Evolutionary conservation across 2,888 invertebrate species (phyloP), one percentile per base, ranked within the genome.

Genomic region (Busseola fusca): DNA sequence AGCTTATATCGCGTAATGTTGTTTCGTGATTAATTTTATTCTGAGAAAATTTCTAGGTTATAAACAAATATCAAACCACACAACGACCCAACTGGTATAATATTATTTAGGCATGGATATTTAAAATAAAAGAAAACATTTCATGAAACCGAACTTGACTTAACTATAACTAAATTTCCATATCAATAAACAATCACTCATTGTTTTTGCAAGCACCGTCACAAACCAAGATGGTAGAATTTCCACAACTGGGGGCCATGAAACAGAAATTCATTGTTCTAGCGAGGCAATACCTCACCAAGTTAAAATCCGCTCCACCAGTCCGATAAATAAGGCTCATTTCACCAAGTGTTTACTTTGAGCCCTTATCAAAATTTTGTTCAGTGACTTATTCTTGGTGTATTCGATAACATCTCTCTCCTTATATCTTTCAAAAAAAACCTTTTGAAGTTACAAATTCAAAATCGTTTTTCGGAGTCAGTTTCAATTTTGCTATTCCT

Each of bases 311-410:
- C 69, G 76, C 67, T 74, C 73, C 76, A 78, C 52, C 73, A 81
- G 81, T 80, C 76, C 78, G 70, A 77, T 82, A 85, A 85, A 87
- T 78, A 78, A 77, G 64, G 73, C 78, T 80, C 81, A 85, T 88
- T 88, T 87, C 84, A 83, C 74, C 85, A 86, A 88, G 80, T 86
- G 83, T 89, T 88, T 87, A 84, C 86, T 87, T 85, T 81, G 82
- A 86, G 86, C 87, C 86, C 86, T 82, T 85, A 80, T 84, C 81
- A 86, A 88, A 81, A 89, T 88, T 87, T 87, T 69, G 85, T 81
- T 75, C 54, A 27, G 34, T 83, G 82, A 87, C 84, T 87, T 82
- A 85, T 84, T 83, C 82, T 64, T 62, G 83, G 77, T 84, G 83
- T 59, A 56, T 52, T 69, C 45, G 21, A 80, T 70, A 76, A 59